Conservation (phyloP, 2,113 vertebrate genomes). For the Amphiprion percula region DNA sequence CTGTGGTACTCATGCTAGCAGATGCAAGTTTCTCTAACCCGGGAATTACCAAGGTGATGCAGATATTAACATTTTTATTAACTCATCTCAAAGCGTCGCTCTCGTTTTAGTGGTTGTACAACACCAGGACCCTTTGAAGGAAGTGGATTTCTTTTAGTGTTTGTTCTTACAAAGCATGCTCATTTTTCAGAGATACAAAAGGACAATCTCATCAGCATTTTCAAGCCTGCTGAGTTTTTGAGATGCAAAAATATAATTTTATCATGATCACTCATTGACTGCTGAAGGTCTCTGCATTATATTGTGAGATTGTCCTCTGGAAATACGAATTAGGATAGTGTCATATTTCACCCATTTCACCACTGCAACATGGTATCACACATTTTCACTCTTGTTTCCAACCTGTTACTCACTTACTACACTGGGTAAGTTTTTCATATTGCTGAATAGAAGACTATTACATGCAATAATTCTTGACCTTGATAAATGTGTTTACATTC, state of each 20-base stretch:
- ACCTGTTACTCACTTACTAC: not conserved
- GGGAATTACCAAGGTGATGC: no score
- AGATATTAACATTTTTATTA: no score
- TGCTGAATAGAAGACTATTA: not conserved
- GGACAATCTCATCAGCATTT: not conserved
- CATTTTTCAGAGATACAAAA: not conserved
- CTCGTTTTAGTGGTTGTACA: no score
- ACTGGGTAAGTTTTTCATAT: not conserved
- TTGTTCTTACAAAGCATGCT: not conserved
- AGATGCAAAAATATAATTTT: not conserved
- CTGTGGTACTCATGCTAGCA: no score
- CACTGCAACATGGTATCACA: no score
- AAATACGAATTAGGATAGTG: not conserved
- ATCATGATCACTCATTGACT: not conserved
- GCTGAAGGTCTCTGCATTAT: not conserved
- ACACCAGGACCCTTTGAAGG: no score
- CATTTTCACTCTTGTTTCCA: not conserved
- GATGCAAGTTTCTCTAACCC: no score
- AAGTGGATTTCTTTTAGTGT: no score
- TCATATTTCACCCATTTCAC: not conserved
- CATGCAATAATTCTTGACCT: not conserved
- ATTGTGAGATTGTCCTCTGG: not conserved
- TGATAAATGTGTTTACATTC: not conserved
- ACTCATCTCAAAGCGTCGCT: no score
- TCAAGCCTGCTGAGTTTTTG: not conserved